A percentile compares a stretch with the other conserved stretches of the same genome.
Conservation (phyloP, 2,113 vertebrate genomes). For the Sisor rabdophorus region DNA sequence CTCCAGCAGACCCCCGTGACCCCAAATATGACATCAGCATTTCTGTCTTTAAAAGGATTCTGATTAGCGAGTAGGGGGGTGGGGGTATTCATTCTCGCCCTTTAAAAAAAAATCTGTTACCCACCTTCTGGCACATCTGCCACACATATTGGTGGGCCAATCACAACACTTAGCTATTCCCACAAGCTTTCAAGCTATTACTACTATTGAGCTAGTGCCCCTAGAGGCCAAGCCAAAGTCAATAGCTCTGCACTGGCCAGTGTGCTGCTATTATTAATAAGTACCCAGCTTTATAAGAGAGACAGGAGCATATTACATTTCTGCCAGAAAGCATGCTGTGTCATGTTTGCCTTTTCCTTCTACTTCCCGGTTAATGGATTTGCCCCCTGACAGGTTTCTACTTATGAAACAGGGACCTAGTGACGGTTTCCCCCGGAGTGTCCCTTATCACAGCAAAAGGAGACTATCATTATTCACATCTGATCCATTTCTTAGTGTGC, state of each 20-base stretch:
- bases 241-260: conserved; percentile 12
- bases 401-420: background rate
- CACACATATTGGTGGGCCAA: conserved; percentile 3
- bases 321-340: background rate
- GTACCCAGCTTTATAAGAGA: background rate
- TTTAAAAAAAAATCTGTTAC: background rate
- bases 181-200: conserved; percentile 1
- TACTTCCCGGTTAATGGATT: background rate
- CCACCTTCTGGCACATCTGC: conserved; percentile 11
- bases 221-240: conserved; percentile 26
- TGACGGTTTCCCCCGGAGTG: background rate
- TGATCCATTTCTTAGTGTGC: conserved; percentile 7
- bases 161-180: background rate
- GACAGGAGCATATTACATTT: background rate
- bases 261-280: background rate
- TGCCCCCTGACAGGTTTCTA: background rate
- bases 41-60: background rate
- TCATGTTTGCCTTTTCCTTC: background rate
- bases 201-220: conserved; percentile 19
- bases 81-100: background rate
- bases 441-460: background rate
- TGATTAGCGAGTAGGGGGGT: background rate
- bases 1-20: no score
- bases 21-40: background rate
- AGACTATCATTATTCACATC: conserved; percentile 24